These are phyloP conservation scores for Pica pica DNA, from an alignment of 2,113 vertebrate species.

Conservation along the genomic window DNA sequence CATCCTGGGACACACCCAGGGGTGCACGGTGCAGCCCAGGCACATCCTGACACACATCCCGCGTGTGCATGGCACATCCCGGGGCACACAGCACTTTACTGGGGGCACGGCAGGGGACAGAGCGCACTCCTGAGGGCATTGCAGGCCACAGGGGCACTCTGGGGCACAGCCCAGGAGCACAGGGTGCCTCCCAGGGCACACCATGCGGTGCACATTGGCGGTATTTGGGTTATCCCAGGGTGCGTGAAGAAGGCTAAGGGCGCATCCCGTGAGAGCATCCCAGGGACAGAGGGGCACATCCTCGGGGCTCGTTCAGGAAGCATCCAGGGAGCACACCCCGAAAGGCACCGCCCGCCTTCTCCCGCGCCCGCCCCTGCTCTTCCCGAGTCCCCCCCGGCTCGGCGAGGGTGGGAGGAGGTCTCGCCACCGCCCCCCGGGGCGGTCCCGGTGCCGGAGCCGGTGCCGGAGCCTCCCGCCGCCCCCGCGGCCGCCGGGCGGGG, in stretches of 20 bases:
- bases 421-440: not conserved
- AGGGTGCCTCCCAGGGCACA: not conserved
- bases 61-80: no score
- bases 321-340: not conserved
- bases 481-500: not conserved
- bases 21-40: not conserved
- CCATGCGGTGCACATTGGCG: fast-evolving
- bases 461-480: not conserved
- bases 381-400: not conserved
- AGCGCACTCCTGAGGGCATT: fast-evolving
- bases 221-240: not conserved
- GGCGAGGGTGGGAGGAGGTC: not conserved
- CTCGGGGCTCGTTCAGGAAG: no score
- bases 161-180: not conserved
- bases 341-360: not conserved
- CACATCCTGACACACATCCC: not conserved
- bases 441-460: not conserved
- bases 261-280: not conserved
- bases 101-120: not conserved
- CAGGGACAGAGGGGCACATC: not conserved
- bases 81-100: fast-evolving
- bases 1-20: not conserved
- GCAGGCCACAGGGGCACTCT: not conserved
- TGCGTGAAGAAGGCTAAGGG: no score
- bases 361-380: not conserved